phyloP scores from a whole-genome alignment of 2,797 vertebrate species.

The Myoxocephalus aenaeus region DNA sequence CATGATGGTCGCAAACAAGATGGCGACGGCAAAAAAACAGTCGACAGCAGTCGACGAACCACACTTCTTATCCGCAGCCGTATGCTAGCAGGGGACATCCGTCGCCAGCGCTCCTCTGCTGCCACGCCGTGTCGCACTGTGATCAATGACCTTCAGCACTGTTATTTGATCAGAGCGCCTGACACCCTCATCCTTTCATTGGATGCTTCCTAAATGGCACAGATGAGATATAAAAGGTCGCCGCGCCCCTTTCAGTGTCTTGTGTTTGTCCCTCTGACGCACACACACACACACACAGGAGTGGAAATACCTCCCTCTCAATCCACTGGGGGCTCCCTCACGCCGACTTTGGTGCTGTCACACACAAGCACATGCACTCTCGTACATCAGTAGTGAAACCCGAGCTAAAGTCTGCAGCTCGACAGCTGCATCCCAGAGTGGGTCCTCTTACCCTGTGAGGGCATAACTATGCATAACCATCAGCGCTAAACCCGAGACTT shows the following conservation, averaged over 20 bases:
- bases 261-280: background rate
- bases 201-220: slow-evolving; percentile 31
- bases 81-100: background rate
- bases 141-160: slow-evolving; percentile 54
- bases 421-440: slow-evolving; percentile 68
- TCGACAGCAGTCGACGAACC: too few species aligned
- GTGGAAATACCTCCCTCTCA: slow-evolving; percentile 23
- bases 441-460: slow-evolving; percentile 66
- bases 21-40: too few species aligned
- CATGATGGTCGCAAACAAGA: too few species aligned
- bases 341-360: slow-evolving; percentile 38
- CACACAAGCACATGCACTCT: slow-evolving; percentile 32
- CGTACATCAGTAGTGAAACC: slow-evolving; percentile 66
- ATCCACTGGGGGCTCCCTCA: slow-evolving; percentile 69
- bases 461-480: slow-evolving; percentile 64
- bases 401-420: slow-evolving; percentile 50
- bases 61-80: too few species aligned
- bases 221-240: slow-evolving; percentile 45
- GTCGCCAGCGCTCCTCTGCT: background rate
- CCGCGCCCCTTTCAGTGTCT: slow-evolving; percentile 7
- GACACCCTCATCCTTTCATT: slow-evolving; percentile 34
- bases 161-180: slow-evolving; percentile 46
- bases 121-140: slow-evolving; percentile 4
- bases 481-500: slow-evolving; percentile 56
- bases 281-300: slow-evolving; percentile 20